Evolutionary conservation across 2,113 vertebrate species (phyloP).

Genomic region (Petroica traversi): DNA sequence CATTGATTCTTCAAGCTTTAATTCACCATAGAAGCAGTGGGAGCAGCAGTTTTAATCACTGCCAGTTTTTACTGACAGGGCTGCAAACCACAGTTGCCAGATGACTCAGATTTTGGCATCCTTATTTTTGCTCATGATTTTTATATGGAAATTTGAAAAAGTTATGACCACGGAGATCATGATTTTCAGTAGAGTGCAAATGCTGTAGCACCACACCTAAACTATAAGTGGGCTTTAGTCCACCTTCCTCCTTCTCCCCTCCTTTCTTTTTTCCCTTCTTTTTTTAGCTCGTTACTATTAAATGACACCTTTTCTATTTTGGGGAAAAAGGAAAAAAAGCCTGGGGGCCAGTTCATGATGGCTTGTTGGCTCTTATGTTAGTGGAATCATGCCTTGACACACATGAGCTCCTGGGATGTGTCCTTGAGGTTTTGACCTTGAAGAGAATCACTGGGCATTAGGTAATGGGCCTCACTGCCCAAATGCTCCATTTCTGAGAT

Average conservation of each 20-base stretch:
- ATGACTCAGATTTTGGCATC: conserved; percentile 58
- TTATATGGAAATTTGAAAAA: conserved; percentile 60
- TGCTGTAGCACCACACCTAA: conserved; percentile 38
- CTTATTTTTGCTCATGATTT: conserved; percentile 27
- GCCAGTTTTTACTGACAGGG: conserved; percentile 51
- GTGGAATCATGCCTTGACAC: not conserved
- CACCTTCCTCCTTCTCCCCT: not conserved
- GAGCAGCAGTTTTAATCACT: conserved; percentile 31
- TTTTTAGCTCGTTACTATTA: not conserved
- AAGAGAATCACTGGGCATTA: not conserved
- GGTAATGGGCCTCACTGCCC: not conserved
- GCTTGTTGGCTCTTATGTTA: not conserved
- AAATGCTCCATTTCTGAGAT: conserved; percentile 26
- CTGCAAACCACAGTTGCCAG: conserved; percentile 31
- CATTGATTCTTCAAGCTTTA: conserved; percentile 14
- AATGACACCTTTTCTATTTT: not conserved
- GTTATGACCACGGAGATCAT: conserved; percentile 29
- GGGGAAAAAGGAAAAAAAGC: not conserved
- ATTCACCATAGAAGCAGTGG: conserved; percentile 31
- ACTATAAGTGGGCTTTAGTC: not conserved
- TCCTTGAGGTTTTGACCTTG: conserved; percentile 7
- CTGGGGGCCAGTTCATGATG: not conserved
- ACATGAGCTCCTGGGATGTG: not conserved
- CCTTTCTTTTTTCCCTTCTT: not conserved
- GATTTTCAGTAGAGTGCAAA: conserved; percentile 37